Evolutionary conservation across 2,113 vertebrate species (phyloP).

Genomic region (Erinaceus europaeus): DNA sequence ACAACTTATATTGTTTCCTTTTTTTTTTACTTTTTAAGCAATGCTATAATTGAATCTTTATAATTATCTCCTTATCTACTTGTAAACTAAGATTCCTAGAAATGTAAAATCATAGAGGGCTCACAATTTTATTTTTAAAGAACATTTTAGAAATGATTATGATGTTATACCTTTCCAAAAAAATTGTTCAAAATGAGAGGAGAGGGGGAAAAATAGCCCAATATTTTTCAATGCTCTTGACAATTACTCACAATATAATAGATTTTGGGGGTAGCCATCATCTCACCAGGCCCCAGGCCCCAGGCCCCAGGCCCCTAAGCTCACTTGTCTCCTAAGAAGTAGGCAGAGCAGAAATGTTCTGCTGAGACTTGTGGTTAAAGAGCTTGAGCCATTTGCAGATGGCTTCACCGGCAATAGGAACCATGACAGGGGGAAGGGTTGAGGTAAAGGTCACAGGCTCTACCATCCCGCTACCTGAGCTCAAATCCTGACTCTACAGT

Average conservation of each 20-base stretch:
- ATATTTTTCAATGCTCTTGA: not conserved
- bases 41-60: not conserved
- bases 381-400: not conserved
- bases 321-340: not conserved
- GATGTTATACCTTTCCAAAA: not conserved
- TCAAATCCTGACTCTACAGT: not conserved
- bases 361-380: not conserved
- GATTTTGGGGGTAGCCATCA: not conserved
- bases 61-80: not conserved
- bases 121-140: slow-evolving; percentile 34
- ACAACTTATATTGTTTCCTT: not conserved
- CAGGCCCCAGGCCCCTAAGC: no score
- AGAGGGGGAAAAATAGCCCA: not conserved
- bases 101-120: not conserved
- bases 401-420: not conserved
- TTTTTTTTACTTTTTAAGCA: not conserved
- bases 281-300: no score
- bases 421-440: no score
- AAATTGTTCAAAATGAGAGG: not conserved
- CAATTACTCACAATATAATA: not conserved
- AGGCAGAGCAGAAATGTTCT: not conserved
- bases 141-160: not conserved
- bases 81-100: slow-evolving; percentile 31
- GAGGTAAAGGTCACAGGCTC: not conserved
- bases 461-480: not conserved